Percentiles rank a stretch among this genome's conserved stretches.
phyloP scores from a whole-genome alignment of 2,888 invertebrate species.

The Caenorhabditis sp. region DNA sequence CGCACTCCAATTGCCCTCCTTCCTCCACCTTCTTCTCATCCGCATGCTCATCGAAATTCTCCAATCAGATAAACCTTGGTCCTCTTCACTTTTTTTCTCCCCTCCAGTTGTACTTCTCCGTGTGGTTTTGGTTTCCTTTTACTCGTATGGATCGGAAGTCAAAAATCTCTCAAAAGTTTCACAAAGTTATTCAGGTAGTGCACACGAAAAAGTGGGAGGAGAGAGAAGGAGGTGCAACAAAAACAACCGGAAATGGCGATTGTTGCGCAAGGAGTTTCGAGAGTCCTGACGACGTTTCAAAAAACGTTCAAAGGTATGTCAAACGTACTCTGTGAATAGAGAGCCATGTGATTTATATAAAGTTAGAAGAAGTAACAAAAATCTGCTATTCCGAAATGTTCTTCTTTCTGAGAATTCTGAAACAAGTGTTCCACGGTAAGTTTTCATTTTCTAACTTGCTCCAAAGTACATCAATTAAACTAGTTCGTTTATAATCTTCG shows the following conservation, averaged over 20 bases:
- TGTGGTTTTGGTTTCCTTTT: conserved; percentile 1
- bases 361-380: neutral
- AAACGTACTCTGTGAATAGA: conserved; percentile 32
- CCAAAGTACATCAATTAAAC: conserved; percentile 19
- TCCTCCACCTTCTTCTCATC: conserved; percentile 3
- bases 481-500: conserved; percentile 31
- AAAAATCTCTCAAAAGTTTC: conserved; percentile 37
- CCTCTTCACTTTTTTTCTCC: conserved; percentile 10
- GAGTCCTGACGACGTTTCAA: conserved; percentile 57
- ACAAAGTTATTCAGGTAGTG: conserved; percentile 29
- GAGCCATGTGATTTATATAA: conserved; percentile 6
- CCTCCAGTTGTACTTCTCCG: conserved; percentile 11
- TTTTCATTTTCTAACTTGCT: neutral
- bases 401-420: conserved; percentile 31
- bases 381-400: neutral
- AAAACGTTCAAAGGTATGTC: conserved; percentile 67
- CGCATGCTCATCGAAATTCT: conserved; percentile 1
- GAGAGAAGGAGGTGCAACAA: conserved; percentile 39
- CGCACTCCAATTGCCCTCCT: conserved; percentile 28
- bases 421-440: conserved; percentile 23
- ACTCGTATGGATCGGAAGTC: neutral
- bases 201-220: conserved; percentile 26
- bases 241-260: conserved; percentile 66
- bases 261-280: conserved; percentile 62
- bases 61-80: conserved; percentile 21